Evolutionary conservation across 23 tunicate species (phyloP).

Genomic region (Trididemnum clinides): DNA sequence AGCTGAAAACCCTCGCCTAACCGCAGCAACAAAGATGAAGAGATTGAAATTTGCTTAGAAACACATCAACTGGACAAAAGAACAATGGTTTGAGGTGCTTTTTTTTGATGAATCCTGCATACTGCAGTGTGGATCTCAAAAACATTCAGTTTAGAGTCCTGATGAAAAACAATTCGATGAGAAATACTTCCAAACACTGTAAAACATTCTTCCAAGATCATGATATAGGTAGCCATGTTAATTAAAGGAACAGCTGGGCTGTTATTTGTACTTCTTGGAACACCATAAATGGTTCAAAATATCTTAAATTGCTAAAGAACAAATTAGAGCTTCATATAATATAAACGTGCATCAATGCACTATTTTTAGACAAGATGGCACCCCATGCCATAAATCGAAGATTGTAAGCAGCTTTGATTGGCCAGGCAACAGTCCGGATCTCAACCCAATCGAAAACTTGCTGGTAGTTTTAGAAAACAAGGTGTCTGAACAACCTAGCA

Average conservation of each 20-base stretch:
- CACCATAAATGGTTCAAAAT: neutral
- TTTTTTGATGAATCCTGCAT: conserved; percentile 17
- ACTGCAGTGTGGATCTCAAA: conserved; percentile 16
- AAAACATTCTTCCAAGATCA: conserved; percentile 18
- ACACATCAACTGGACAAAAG: conserved; percentile 3
- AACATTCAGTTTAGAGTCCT: neutral
- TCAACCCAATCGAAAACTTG: conserved; percentile 23
- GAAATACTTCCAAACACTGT: conserved; percentile 20
- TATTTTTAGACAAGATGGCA: conserved; percentile 10
- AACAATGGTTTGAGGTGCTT: neutral
- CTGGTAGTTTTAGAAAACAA: neutral
- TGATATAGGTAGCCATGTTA: conserved; percentile 5
- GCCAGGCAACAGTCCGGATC: conserved; percentile 15
- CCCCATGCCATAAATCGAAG: conserved; percentile 16
- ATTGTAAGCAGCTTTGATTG: conserved; percentile 4
- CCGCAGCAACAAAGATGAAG: too few species aligned
- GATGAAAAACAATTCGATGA: conserved; percentile 14
- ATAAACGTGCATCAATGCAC: conserved; percentile 4
- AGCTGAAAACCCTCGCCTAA: neutral
- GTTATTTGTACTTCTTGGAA: neutral
- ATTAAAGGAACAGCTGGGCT: neutral
- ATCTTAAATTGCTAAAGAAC: conserved; percentile 1
- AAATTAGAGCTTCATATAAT: neutral
- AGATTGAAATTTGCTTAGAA: neutral
- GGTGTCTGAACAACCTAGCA: conserved; percentile 7